Base-by-base conservation (phyloP, 2,797 vertebrate species). In the Enteromius afrohamiltoni region DNA sequence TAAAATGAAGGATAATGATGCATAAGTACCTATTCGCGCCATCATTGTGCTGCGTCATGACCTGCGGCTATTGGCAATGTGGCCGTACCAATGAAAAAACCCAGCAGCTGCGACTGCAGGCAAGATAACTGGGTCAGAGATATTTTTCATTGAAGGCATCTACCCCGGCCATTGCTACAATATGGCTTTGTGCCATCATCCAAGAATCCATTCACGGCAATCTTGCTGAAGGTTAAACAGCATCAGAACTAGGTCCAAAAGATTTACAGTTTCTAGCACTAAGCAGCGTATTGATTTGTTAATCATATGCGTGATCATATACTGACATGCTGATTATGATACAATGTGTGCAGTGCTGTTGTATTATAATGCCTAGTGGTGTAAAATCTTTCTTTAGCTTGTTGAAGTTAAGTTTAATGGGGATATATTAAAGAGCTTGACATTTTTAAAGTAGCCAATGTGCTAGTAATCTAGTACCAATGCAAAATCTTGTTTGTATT, bases 181-280 rank as follows among this genome's bases (percentile, higher is more conserved):
- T 26, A 45, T 19, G n/a, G 14, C 75, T 23, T 62, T 2, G 40
- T 77, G 16, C 53, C 55, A 62, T 45, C 40, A 62, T 26, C 45
- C 55, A 77, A 37, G 23, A 62, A 42, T 62, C n/a, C 55, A 42
- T 77, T 45, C 75, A 62, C 1, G 19, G 21, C 23, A 45, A 62
- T 45, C 14, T 45, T 29, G n/a, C 73, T 75, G 51, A 75, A 40
- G 49, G 73, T 77, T 77, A 77, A 77, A 77, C 70, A 7, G 70
- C 70, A 21, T 34, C 26, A 51, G 47, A 53, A 74, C 17, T 74
- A 21, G 26, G 19, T 51, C 17, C 70, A 74, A 74, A 74, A 53
- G 2, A 53, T 51, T 74, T 34, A 7, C 5, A 1, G 21, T 31
- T 53, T 74, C 17, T 51, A 11, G 17, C 29, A 5, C 47, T 13